phyloP scores from a whole-genome alignment of 2,797 vertebrate genomes.

The Thaleichthys pacificus region DNA sequence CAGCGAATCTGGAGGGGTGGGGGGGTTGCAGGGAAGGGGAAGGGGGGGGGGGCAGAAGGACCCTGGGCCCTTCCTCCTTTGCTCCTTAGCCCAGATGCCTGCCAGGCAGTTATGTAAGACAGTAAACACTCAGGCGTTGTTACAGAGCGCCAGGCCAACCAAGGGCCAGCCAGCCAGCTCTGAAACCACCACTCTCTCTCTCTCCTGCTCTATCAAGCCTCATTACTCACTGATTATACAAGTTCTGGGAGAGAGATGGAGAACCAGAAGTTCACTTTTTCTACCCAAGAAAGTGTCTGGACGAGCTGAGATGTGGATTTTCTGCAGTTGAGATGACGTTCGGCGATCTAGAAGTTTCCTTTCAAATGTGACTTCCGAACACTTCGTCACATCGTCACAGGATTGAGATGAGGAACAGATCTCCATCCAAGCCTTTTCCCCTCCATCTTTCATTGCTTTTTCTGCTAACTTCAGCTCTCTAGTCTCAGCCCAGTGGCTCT shows the following conservation, averaged over 20 bases:
- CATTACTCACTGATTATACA: slow-evolving; percentile 39
- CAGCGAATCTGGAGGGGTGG: slow-evolving; percentile 54
- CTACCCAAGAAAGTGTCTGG: slow-evolving; percentile 6
- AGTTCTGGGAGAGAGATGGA: slow-evolving; percentile 30
- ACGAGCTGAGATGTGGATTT: not conserved
- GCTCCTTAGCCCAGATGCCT: slow-evolving; percentile 59
- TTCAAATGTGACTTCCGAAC: not conserved
- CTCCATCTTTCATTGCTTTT: not conserved
- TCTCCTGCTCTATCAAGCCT: slow-evolving; percentile 42
- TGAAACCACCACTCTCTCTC: slow-evolving; percentile 43
- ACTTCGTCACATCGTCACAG: not conserved
- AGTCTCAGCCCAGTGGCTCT: not conserved
- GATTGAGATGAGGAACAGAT: not conserved
- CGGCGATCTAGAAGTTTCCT: not conserved
- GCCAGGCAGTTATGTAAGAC: slow-evolving; percentile 71
- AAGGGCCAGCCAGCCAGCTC: slow-evolving; percentile 34
- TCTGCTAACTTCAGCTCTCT: slow-evolving; percentile 13
- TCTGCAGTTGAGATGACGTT: not conserved
- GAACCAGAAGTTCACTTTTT: slow-evolving; percentile 2
- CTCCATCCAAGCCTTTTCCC: not conserved
- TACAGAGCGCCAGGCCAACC: slow-evolving; percentile 55
- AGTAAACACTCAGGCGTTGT: slow-evolving; percentile 68
- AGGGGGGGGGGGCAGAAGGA: slow-evolving; percentile 55
- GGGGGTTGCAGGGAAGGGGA: slow-evolving; percentile 53
- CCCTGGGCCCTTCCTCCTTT: slow-evolving; percentile 49